Evolutionary conservation across 2,888 invertebrate genomes (phyloP), one percentile per base, ranked within the genome.

Genomic region (Yponomeuta evonymella): DNA sequence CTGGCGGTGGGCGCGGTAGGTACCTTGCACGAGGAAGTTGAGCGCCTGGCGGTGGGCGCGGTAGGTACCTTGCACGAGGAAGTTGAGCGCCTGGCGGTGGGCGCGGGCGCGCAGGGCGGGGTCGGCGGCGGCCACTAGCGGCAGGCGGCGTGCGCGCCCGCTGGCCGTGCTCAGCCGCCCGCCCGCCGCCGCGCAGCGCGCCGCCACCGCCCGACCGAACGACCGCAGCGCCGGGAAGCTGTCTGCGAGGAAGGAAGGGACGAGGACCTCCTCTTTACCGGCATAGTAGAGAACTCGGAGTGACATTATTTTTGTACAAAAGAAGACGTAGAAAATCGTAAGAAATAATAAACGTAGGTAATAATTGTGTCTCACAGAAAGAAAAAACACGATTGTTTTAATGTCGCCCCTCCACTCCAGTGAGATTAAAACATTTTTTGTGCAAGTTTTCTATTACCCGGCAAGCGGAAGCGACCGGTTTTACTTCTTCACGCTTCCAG

Each of bases 1-100:
- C 78, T 92, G 33, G 33, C 33, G 33, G 33, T 33, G 33, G 3
- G 33, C 33, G 33, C 33, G 33, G 3, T 2, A 5, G 33, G 0
- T 33, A 88, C 93, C 93, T 83, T 93, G 93, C 48, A 93, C 84
- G 3, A 91, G 73, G 73, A 91, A 93, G 79, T 93, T 93, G 74
- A 93, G 77, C 0, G 93, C 93, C 79, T 92, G 43, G 9, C 43
- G 43, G 43, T 43, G 43, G 5, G 43, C 43, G 43, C 43, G 43
- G 8, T 1, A 6, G 43, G 0, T 43, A 43, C 43, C 43, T 43
- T 43, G 43, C 43, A 43, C 43, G 3, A 92, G 73, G 73, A 91
- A 93, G 79, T 93, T 93, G 74, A 93, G 77, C 0, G 93, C 93
- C 78, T 92, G 43, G 43, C 93, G 75, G 75, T 88, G 85, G 0